A percentile compares a stretch with the other conserved stretches of the same genome.
Evolutionary conservation across 2,797 vertebrate species (phyloP).

Genomic region (Sebastes matsubarae): DNA sequence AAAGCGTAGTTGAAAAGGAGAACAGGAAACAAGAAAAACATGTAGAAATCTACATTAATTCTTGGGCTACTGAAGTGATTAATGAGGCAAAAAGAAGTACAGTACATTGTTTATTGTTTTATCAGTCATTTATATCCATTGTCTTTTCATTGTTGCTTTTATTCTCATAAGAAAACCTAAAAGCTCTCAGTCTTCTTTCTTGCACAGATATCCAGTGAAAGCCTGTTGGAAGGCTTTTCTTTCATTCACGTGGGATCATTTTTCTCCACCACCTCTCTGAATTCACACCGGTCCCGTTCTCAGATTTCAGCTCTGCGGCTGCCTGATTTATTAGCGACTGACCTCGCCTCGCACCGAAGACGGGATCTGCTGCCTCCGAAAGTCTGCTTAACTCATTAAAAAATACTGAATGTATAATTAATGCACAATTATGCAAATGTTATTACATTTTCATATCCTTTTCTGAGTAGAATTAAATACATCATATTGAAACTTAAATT

Average conservation of each 20-base stretch:
- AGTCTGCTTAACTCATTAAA: constrained; percentile 82
- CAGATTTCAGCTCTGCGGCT: constrained; percentile 44
- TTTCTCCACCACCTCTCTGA: background rate
- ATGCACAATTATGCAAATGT: constrained; percentile 85
- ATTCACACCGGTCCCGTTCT: constrained; percentile 14
- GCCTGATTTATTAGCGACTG: constrained; percentile 58
- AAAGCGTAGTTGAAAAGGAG: background rate
- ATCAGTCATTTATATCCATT: background rate
- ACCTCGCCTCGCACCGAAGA: constrained; percentile 50
- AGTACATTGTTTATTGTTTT: background rate
- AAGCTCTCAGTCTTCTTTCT: background rate
- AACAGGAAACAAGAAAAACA: background rate
- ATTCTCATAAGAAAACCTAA: background rate
- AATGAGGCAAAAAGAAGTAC: background rate
- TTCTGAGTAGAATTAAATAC: constrained; percentile 81
- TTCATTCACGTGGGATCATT: background rate
- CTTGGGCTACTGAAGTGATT: background rate
- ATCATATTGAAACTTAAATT: constrained; percentile 84
- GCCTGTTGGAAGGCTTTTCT: background rate
- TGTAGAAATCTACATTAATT: background rate
- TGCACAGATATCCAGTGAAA: background rate
- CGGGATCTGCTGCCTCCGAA: constrained; percentile 54
- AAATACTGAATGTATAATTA: constrained; percentile 84
- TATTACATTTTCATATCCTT: constrained; percentile 82
- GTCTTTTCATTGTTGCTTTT: background rate